A percentile compares a stretch with the other conserved stretches of the same genome.
Conservation (phyloP, 2,113 vertebrate species). For the Conger conger region DNA sequence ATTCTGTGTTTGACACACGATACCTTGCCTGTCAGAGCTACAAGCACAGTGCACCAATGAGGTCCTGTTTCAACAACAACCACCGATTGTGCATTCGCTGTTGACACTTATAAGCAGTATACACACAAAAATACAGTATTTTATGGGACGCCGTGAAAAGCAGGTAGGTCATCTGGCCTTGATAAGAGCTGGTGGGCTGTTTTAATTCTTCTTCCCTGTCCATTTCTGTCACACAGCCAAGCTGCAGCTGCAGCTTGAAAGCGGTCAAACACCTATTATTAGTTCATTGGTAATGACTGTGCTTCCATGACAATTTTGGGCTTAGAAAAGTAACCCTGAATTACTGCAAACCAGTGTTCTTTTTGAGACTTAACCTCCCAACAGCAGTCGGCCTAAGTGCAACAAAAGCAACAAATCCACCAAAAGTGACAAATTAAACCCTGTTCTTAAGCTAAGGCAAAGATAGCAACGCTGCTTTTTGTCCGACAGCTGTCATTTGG, state of each 20-base stretch:
- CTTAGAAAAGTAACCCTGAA: background rate
- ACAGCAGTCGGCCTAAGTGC: background rate
- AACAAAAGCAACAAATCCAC: slow-evolving; percentile 14
- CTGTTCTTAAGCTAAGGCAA: background rate
- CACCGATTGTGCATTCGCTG: background rate
- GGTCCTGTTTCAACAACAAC: slow-evolving; percentile 1
- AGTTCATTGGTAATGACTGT: background rate
- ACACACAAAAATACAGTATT: background rate
- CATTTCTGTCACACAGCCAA: background rate
- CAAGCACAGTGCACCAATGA: background rate
- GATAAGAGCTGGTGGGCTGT: background rate
- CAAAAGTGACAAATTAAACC: slow-evolving; percentile 18
- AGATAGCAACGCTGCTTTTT: background rate
- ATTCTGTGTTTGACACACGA: background rate
- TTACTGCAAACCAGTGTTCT: background rate
- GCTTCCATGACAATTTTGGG: background rate
- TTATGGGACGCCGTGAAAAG: background rate
- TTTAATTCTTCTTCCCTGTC: background rate
- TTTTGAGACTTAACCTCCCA: background rate
- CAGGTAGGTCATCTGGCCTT: background rate
- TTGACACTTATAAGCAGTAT: background rate
- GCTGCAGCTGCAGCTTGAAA: background rate
- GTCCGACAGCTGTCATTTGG: slow-evolving; percentile 38
- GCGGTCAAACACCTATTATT: background rate
- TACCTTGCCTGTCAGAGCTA: background rate